Evolutionary conservation across 2,888 invertebrate species (phyloP).

Genomic region (Hemaris fuciformis): DNA sequence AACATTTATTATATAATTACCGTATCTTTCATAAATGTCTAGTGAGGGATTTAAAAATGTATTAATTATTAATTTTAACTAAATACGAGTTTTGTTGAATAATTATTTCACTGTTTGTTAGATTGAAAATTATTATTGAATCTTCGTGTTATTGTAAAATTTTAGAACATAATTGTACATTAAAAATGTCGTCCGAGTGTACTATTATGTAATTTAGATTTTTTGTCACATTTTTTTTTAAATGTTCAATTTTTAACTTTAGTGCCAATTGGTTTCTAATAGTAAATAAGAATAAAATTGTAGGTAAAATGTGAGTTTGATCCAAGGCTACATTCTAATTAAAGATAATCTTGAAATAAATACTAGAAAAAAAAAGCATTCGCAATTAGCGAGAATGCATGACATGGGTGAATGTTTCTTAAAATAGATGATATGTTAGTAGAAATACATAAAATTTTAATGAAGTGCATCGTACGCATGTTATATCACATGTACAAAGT

Average conservation of each 20-base stretch:
- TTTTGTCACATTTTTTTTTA: too few relatives aligned
- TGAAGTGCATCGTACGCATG: neutral
- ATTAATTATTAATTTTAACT: too few relatives aligned
- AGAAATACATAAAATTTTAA: constrained; percentile 1
- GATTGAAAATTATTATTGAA: neutral
- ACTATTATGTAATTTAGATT: too few relatives aligned
- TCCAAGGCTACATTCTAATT: neutral
- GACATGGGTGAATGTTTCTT: neutral
- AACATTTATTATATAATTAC: too few relatives aligned
- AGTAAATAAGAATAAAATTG: neutral
- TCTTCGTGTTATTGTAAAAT: too few relatives aligned
- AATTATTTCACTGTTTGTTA: too few relatives aligned
- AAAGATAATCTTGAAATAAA: neutral
- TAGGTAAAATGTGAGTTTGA: neutral
- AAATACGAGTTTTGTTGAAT: too few relatives aligned
- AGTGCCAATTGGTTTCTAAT: neutral
- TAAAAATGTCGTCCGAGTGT: too few relatives aligned
- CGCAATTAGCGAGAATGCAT: neutral
- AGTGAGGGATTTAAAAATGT: too few relatives aligned
- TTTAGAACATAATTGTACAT: too few relatives aligned
- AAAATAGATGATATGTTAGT: neutral
- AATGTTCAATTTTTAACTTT: constrained; percentile 7
- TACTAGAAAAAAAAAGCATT: constrained; percentile 7
- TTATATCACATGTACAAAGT: neutral
- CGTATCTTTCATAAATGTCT: too few relatives aligned